Base-by-base conservation (phyloP, 2,797 vertebrate species). In the Girardinus metallicus region DNA sequence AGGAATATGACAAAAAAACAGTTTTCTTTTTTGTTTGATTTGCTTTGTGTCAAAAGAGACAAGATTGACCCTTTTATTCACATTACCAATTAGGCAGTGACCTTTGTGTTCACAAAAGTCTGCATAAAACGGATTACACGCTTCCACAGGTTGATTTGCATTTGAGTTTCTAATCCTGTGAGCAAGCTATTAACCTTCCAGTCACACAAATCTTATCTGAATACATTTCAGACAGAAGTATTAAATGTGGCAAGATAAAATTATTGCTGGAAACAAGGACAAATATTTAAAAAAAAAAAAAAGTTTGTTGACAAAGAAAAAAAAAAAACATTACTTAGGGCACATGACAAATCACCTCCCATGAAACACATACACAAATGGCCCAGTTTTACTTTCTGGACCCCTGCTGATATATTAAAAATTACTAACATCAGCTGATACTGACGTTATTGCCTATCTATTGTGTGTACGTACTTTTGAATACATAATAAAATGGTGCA, bases 141-240 rank as follows among this genome's bases (percentile, higher is more conserved):
- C 47, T 76, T 80, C 64, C 47, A 60, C 36, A 53, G 34, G 74
- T 80, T 66, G 31, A 10, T 62, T 39, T 36, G 43, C 47, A 80
- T 85, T 82, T 84, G 57, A 78, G 74, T 78, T 78, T 72, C 76
- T 78, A 80, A 85, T 84, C 74, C 82, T 70, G 74, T 71, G n/a
- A 70, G 18, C 16, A 90, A 81, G 76, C 80, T 80, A 80, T 87
- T 84, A 90, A 81, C 75, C 73, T 60, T 15, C 12, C 21, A 80
- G 81, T 82, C 85, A 82, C 53, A 81, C 34, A 86, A 79, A 75
- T 73, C 31, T 47, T 51, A 74, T 85, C 76, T 74, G 36, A 70
- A 83, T 76, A 75, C 46, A 60, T 72, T 78, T 43, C 62, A 70
- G 55, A 78, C 46, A 62, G 16, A 51, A 12, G 26, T 7, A 76